Evolutionary conservation across 2,113 vertebrate species (phyloP).

Genomic region (Dendropsophus ebraccatus): DNA sequence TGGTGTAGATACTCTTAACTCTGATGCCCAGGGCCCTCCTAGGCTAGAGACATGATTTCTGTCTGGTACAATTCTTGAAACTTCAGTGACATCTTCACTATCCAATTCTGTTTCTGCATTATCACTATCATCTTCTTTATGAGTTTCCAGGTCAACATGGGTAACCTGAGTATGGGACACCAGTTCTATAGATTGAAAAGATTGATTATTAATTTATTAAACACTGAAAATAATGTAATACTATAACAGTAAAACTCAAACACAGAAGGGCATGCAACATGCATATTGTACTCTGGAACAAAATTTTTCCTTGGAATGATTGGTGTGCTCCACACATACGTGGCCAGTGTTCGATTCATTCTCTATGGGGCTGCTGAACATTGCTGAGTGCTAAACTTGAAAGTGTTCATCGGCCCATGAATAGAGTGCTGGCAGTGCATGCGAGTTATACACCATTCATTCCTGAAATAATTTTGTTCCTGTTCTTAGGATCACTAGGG

Average conservation of each 20-base stretch:
- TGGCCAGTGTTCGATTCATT: too few species aligned
- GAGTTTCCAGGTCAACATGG: conserved; percentile 6
- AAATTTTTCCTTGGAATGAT: too few species aligned
- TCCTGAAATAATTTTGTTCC: too few species aligned
- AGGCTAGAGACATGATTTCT: neutral
- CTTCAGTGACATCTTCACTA: neutral
- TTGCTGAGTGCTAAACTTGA: too few species aligned
- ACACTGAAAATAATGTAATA: neutral
- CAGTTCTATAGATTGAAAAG: conserved; percentile 36
- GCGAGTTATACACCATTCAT: too few species aligned
- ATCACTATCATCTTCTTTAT: conserved; percentile 29
- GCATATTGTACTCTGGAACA: neutral
- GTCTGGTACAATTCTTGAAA: neutral
- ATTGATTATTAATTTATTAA: neutral
- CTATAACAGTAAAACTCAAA: neutral
- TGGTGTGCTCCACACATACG: too few species aligned
- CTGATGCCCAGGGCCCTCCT: conserved; percentile 67
- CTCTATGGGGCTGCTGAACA: too few species aligned
- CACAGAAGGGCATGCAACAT: neutral
- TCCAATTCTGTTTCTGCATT: conserved; percentile 62
- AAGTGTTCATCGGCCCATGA: too few species aligned
- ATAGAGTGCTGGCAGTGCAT: too few species aligned
- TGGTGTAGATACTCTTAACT: conserved; percentile 53
- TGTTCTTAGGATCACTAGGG: too few species aligned
- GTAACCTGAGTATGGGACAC: conserved; percentile 28